A percentile compares a stretch with the other conserved stretches of the same genome.
Evolutionary conservation across 2,888 invertebrate species (phyloP).

Genomic region (Latrodectus elegans): DNA sequence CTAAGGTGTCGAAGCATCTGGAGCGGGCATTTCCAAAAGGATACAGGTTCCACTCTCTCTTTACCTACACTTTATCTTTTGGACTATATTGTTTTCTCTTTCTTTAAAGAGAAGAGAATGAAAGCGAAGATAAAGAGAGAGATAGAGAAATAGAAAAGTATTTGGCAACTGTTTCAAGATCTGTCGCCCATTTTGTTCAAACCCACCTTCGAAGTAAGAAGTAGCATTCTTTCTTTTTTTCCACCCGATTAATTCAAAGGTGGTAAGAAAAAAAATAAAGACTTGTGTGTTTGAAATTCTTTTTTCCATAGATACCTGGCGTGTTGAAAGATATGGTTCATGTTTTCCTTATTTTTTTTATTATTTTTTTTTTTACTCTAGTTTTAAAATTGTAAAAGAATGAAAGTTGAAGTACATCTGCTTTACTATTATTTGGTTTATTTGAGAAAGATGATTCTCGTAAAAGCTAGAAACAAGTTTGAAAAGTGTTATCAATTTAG

Average conservation of each 20-base stretch:
- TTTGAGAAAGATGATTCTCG: too few relatives aligned
- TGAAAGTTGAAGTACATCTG: too few relatives aligned
- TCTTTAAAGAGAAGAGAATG: slow-evolving; percentile 1
- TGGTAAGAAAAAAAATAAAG: background rate
- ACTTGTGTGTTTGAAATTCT: slow-evolving; percentile 17
- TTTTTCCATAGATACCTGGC: background rate
- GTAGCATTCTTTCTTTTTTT: slow-evolving; percentile 26
- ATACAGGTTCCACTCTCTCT: slow-evolving; percentile 10
- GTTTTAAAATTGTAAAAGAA: too few relatives aligned
- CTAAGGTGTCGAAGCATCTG: slow-evolving; percentile 33
- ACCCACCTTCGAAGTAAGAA: slow-evolving; percentile 24
- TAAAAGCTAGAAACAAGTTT: too few relatives aligned
- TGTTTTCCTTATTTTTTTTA: background rate
- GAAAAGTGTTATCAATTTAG: too few relatives aligned
- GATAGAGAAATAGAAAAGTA: slow-evolving; percentile 13
- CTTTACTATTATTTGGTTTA: too few relatives aligned
- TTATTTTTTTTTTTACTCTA: too few relatives aligned
- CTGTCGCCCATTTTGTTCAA: slow-evolving; percentile 30
- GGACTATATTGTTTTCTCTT: slow-evolving; percentile 46
- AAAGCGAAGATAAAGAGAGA: background rate
- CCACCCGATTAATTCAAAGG: slow-evolving; percentile 55
- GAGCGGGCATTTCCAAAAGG: slow-evolving; percentile 27
- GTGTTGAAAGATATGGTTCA: background rate
- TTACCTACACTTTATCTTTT: background rate
- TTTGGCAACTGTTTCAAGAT: slow-evolving; percentile 45